Evolutionary conservation across 1,140 invertebrate genomes (phyloP).

Genomic region (Heliconius melpomene): DNA sequence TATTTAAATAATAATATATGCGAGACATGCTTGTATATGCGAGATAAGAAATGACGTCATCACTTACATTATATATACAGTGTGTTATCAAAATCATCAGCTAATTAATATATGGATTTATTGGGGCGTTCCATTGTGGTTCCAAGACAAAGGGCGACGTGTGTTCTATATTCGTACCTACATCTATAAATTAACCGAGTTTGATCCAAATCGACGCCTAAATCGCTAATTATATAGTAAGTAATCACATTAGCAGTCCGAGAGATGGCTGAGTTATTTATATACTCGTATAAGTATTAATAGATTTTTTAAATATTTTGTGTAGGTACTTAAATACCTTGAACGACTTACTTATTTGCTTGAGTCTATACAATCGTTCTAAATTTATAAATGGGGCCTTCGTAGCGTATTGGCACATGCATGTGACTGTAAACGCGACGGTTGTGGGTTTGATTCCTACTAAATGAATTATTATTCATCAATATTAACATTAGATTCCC

Average conservation of each 20-base stretch:
- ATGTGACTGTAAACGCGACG: not conserved
- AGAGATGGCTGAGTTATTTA: not conserved
- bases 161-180: not conserved
- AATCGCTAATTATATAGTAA: slow-evolving; percentile 27
- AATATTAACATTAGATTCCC: too few species aligned
- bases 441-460: not conserved
- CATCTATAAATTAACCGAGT: slow-evolving; percentile 35
- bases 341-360: not conserved
- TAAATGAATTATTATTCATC: not conserved
- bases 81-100: slow-evolving; percentile 10
- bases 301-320: not conserved
- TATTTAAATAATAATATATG: not conserved
- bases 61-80: not conserved
- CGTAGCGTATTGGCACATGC: not conserved
- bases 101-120: slow-evolving; percentile 29
- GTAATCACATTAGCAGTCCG: slow-evolving; percentile 6
- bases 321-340: not conserved
- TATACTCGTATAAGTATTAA: not conserved
- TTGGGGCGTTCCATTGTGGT: slow-evolving; percentile 2
- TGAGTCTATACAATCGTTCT: not conserved
- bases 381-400: not conserved
- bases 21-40: not conserved
- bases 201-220: slow-evolving; percentile 27
- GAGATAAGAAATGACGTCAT: not conserved
- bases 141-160: slow-evolving; percentile 28